Evolutionary conservation across 2,797 vertebrate species (phyloP), one percentile per base, ranked within the genome.

Genomic region (Peromyscus attwateri): DNA sequence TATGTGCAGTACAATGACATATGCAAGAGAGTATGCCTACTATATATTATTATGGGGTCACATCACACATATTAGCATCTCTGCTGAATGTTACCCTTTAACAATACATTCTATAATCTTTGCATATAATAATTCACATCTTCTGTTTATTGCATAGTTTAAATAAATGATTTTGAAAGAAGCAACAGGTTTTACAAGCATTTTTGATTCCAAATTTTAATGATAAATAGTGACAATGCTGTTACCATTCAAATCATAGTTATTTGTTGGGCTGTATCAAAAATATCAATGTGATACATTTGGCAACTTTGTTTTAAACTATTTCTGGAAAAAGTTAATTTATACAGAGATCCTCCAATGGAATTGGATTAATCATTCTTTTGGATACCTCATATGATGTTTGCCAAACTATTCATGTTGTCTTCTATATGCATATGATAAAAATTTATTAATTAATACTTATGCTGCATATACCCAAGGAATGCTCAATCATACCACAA

Each of bases 391-490:
- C 31, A 25, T 91, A 34, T 85, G 62, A 62, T 77, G 17, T 62
- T 57, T 89, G 16, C 43, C 40, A 87, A n/a, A 11, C 57, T 1
- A 55, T 64, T 79, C 9, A 17, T 57, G 13, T 43, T 96, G n/a
- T 66, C 64, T 91, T 91, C 49, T 84, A 73, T 14, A 60, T 75
- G 25, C n/a, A 23, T 17, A 57, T 2, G 66, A 37, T 49, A 79
- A 88, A 85, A 95, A 34, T 13, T 79, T 92, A 80, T 55, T 68
- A 92, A 52, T 90, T 97, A 89, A 73, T 70, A 68, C 1, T 77
- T 68, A 6, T 6, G 8, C n/a, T n/a, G n/a, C n/a, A n/a, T n/a
- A n/a, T n/a, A n/a, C n/a, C n/a, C n/a, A n/a, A n/a, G n/a, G n/a
- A n/a, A n/a, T n/a, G n/a, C n/a, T n/a, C n/a, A n/a, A n/a, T n/a